Base-by-base conservation (phyloP, 2,797 vertebrate species). In the Spatula clypeata region DNA sequence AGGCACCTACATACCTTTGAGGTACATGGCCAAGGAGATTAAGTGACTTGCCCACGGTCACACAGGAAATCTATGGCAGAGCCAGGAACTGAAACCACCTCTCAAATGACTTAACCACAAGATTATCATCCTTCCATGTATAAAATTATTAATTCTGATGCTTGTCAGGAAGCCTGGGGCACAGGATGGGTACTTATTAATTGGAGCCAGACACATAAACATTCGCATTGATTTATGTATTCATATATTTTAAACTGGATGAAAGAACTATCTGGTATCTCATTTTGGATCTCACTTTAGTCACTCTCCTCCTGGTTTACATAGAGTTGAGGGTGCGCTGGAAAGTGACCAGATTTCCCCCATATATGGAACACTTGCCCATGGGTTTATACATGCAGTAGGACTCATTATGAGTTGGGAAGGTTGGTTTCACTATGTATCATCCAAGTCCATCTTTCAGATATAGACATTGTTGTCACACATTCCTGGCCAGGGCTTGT, bases 141-240 rank as follows among this genome's bases (percentile, higher is more conserved):
- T 94, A 93, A 95, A 93, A 95, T 96, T 95, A 97, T 95, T 97
- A 96, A 96, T 96, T 95, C 86, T 96, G 94, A 94, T 96, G 67
- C 79, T 96, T 96, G 83, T 94, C 94, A 93, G 77, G 86, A 80
- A 92, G 94, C 95, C 95, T 85, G 87, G 83, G 94, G 96, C 95
- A 90, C 55, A 96, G 95, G 94, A 95, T 58, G 93, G 93, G 92
- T 95, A 84, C 93, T 86, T 97, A 95, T 97, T 97, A 95, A 97
- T 94, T 95, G 94, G 85, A 96, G 95, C 86, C 94, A 96, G 96
- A 97, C 96, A 83, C 91, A 94, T 90, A 94, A 96, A 94, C 89
- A 93, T 92, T 76, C 92, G 55, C 86, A 92, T 53, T 96, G 94
- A 94, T 94, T 96, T 95, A 96, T 94, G 91, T 90, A 95, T 94